Conservation (phyloP, 2,113 vertebrate species). For the Noturus placidus region DNA sequence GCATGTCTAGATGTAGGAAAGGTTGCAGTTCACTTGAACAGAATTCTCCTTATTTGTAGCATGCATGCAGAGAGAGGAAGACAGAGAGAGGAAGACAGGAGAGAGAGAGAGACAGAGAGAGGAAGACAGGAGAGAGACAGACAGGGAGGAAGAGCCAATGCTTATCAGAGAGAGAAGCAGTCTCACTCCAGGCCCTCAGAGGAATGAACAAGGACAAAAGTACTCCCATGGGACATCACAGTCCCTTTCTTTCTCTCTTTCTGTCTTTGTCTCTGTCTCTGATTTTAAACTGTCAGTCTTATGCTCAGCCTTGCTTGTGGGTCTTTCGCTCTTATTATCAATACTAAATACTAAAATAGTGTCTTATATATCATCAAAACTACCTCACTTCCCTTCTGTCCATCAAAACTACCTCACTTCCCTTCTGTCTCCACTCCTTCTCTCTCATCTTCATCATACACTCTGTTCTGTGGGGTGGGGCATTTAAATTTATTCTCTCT, state of each 20-base stretch:
- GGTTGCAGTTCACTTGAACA: slow-evolving; percentile 61
- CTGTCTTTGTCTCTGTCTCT: background rate
- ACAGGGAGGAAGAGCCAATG: slow-evolving; percentile 54
- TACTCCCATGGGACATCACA: slow-evolving; percentile 61
- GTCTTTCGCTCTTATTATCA: background rate
- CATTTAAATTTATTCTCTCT: too few species aligned
- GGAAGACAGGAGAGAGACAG: slow-evolving; percentile 3
- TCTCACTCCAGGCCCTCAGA: slow-evolving; percentile 78
- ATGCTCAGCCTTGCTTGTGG: background rate
- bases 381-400: too few species aligned
- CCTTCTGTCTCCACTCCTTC: too few species aligned
- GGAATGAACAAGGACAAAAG: slow-evolving; percentile 74
- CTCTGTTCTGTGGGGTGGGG: too few species aligned
- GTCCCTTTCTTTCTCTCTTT: slow-evolving; percentile 10
- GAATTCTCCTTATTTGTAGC: slow-evolving; percentile 84
- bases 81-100: slow-evolving; percentile 71
- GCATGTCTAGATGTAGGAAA: background rate
- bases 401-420: too few species aligned
- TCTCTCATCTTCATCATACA: too few species aligned
- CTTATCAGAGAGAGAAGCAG: slow-evolving; percentile 84
- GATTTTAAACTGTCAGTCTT: background rate
- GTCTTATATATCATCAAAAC: too few species aligned
- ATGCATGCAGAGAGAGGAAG: too few species aligned
- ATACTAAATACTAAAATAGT: background rate
- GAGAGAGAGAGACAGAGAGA: slow-evolving; percentile 60